Evolutionary conservation across 1,140 invertebrate species (phyloP), one percentile per base, ranked within the genome.

Genomic region (Asobara japonica): DNA sequence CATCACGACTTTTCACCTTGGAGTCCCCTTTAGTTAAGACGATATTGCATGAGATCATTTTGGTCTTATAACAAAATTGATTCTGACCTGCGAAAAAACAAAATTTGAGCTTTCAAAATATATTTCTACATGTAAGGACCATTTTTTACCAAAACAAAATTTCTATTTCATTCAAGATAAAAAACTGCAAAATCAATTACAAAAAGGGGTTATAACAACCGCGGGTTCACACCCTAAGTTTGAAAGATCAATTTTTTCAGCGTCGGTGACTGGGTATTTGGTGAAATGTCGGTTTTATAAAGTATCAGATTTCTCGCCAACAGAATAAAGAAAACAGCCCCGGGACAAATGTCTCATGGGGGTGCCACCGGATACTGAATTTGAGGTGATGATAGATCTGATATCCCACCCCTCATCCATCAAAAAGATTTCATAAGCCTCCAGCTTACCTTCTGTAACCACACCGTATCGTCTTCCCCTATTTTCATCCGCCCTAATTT

Each of bases 371-470:
- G 41, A 51, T 22, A 25, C 7, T n/a, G 31, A 41, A n/a, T 8
- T 66, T 13, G 8, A 16, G 41, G 41, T 2, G 18, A 41, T 70
- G 68, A 70, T 70, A 51, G 22, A 70, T 70, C 11, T 33, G 18
- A 33, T 18, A 64, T 51, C 61, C 33, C 27, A 31, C 56, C 48
- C 16, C 31, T 25, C 67, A 69, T 69, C 45, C 67, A 69, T 69
- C 67, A 69, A 16, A 27, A 51, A 69, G 45, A 69, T 69, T 69
- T 69, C 13, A 69, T 36, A 60, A 69, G n/a, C 20, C 29, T 61
- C 67, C 30, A 30, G n/a, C n/a, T n/a, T n/a, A 30, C 13, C 29
- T 10, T n/a, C 62, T 65, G 10, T 36, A 13, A 36, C 30, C 5
- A 31, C 27, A 65, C 16, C 29, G 8, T 10, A 11, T 5, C 16